Base-by-base conservation (phyloP, 37 sponge, comb jelly and placozoan genomes). In the Eunapius fragilis region DNA sequence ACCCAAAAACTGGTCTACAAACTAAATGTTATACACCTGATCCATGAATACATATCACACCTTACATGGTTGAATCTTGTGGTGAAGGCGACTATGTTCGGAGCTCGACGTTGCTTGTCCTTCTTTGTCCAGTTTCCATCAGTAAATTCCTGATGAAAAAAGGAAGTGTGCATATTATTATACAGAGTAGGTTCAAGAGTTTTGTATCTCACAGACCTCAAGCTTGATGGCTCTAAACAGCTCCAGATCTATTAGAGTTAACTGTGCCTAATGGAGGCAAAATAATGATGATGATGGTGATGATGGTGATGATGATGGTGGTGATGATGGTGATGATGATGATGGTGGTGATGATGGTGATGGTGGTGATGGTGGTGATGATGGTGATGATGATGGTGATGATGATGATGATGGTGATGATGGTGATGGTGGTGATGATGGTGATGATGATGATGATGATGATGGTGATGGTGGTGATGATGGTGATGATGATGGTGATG, bases 11-110 rank as follows among this genome's bases (percentile, higher is more conserved):
- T 73, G 22, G 84, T 88, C 94, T 94, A 69, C 5, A 47, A 37
- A 9, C 13, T 11, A 80, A 49, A 89, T 41, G 25, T 76, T 33
- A 7, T 10, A 27, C 34, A 33, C 77, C 26, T 33, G 35, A 36
- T n/a, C 77, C n/a, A n/a, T 5, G 3, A 13, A 25, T 32, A 26
- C 6, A 31, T 27, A 12, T 2, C 70, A 36, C 12, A 3, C 71
- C 91, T 85, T 48, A 95, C 96, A 25, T 92, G 89, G 36, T 95
- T 95, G 67, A 95, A 95, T 19, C 74, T 72, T 17, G 78, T 79
- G 31, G 94, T 87, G 80, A 95, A 93, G 78, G 80, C 86, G 19
- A 87, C 75, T 12, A 95, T 72, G 70, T 93, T 90, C 6, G 96
- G 96, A 30, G 96, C 82, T 27, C 80, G 31, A 12, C 31, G 37